phyloP scores from a whole-genome alignment of 2,113 vertebrate species.

The Calypte anna region DNA sequence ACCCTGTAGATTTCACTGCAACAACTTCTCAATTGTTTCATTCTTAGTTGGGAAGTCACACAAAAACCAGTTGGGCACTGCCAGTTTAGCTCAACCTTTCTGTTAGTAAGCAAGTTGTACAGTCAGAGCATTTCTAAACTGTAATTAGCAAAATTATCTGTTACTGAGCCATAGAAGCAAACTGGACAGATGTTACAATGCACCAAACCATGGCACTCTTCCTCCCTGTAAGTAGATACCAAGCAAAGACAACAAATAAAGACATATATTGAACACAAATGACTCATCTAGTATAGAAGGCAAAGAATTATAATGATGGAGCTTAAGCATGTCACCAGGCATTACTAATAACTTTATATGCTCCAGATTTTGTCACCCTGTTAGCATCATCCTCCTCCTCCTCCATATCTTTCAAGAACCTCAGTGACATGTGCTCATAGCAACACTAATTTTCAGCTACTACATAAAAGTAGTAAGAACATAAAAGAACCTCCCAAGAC shows the following conservation, averaged over 20 bases:
- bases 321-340: neutral
- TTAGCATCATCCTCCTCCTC: neutral
- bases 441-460: neutral
- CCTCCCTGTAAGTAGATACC: neutral
- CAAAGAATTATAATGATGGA: neutral
- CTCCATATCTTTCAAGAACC: neutral
- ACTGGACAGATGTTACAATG: neutral
- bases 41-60: neutral
- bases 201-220: neutral
- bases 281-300: neutral
- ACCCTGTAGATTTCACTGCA: neutral
- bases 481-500: neutral
- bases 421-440: neutral
- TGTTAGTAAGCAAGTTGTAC: accelerated
- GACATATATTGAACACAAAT: neutral
- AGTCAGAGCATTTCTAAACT: neutral
- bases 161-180: neutral
- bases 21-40: neutral
- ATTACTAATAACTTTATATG: neutral
- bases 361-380: neutral
- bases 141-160: neutral
- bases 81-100: neutral
- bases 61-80: neutral
- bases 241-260: neutral
- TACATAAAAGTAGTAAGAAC: neutral